Conservation (phyloP, 2,888 invertebrate genomes). For the Azorinus chamasolen region DNA sequence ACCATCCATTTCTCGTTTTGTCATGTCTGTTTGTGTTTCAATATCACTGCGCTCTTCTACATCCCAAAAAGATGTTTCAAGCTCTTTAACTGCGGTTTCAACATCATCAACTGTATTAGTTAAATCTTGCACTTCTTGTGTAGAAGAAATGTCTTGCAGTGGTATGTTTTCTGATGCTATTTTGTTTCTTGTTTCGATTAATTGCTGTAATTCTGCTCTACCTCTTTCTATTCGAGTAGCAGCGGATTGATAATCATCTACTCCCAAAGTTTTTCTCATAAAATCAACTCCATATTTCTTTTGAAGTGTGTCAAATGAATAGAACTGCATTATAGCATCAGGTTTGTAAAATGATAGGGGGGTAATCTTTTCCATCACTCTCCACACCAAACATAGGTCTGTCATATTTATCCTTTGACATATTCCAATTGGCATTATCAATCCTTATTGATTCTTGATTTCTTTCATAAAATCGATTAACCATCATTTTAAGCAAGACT, state of each 20-base stretch:
- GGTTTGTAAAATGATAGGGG: conserved; percentile 37
- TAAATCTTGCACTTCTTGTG: conserved; percentile 36
- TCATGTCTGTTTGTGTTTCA: conserved; percentile 33
- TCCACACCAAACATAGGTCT: too few species aligned
- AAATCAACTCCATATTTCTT: conserved; percentile 37
- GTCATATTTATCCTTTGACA: too few species aligned
- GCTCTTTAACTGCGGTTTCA: conserved; percentile 39
- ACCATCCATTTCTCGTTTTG: conserved; percentile 42
- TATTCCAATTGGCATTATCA: conserved; percentile 2
- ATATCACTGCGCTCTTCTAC: conserved; percentile 15
- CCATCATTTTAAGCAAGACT: not conserved
- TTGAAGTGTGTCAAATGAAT: conserved; percentile 40
- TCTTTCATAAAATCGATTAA: not conserved
- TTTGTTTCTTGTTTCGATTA: conserved; percentile 18
- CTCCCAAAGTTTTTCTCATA: too few species aligned
- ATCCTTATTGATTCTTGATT: not conserved
- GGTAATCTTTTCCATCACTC: too few species aligned
- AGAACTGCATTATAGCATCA: conserved; percentile 16
- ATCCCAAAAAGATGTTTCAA: conserved; percentile 22
- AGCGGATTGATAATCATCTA: too few species aligned
- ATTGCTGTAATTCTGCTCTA: not conserved
- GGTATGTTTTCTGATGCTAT: conserved; percentile 23
- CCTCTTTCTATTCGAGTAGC: conserved; percentile 13
- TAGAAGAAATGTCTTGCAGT: conserved; percentile 41
- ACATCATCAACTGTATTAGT: conserved; percentile 20